Base-by-base conservation (phyloP, 2,113 vertebrate species). In the Pedetes capensis region DNA sequence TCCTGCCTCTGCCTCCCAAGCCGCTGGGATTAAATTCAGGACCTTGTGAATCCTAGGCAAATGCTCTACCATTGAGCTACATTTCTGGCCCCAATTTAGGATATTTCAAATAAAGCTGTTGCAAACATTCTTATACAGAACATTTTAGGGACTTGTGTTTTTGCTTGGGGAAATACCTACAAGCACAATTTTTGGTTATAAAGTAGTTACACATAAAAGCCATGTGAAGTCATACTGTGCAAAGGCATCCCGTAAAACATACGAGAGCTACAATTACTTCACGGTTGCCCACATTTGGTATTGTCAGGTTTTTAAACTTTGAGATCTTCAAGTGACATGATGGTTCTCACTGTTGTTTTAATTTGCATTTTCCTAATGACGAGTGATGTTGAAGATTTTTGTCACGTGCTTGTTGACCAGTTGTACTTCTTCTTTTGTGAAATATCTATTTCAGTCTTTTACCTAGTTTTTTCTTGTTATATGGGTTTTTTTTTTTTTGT, bases 391-490 rank as follows among this genome's bases (percentile, higher is more conserved):
- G 27, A 13, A 27, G n/a, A n/a, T n/a, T 23, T 47, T 69, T 32
- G 29, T 27, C 42, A 2, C 23, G n/a, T 16, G 49, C 29, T 86
- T 47, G 29, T 12, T 23, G 8, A 47, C 5, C n/a, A n/a, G n/a
- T n/a, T n/a, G n/a, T n/a, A n/a, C n/a, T n/a, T n/a, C n/a, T n/a
- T n/a, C n/a, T n/a, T n/a, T n/a, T n/a, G n/a, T n/a, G n/a, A n/a
- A n/a, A n/a, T n/a, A n/a, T n/a, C n/a, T 85, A n/a, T 90, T 85
- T 79, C 49, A 23, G 91, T 83, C 68, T 87, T 42, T 14, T 63
- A 66, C n/a, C 16, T 25, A 27, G 27, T 34, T 87, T 94, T 87
- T 51, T 72, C 81, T 82, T 69, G 63, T n/a, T 63, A 66, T 5
- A n/a, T n/a, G n/a, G n/a, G n/a, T n/a, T n/a, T n/a, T n/a, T n/a